A percentile compares a stretch with the other conserved stretches of the same genome.
Conservation (phyloP, 2,888 invertebrate genomes). For the Leptura quadrifasciata region DNA sequence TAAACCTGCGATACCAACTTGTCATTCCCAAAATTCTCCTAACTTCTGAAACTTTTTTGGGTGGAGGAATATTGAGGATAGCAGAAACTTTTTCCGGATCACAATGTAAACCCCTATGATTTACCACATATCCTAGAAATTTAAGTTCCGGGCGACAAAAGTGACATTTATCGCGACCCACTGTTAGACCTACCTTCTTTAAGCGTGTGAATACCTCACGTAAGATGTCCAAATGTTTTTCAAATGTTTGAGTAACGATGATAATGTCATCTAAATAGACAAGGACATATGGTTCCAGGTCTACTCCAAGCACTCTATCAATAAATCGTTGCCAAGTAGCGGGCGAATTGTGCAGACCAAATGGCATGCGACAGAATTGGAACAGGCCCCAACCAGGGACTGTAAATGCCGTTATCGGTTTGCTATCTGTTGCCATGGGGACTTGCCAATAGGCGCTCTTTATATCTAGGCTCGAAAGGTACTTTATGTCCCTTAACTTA, state of each 20-base stretch:
- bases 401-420: background rate
- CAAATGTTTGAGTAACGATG: background rate
- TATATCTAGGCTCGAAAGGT: background rate
- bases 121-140: too few species aligned
- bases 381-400: background rate
- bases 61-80: too few species aligned
- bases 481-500: too few species aligned
- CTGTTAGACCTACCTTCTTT: background rate
- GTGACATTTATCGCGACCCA: background rate
- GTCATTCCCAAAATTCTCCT: too few species aligned
- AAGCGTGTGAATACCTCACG: background rate
- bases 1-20: too few species aligned
- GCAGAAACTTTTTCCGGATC: too few species aligned
- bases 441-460: background rate
- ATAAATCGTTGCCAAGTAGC: too few species aligned
- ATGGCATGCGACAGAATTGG: background rate
- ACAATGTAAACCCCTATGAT: too few species aligned
- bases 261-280: background rate
- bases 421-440: background rate
- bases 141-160: background rate
- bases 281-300: background rate
- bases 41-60: too few species aligned
- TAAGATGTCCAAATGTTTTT: background rate
- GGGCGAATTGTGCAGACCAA: too few species aligned
- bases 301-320: background rate